A percentile compares a stretch with the other conserved stretches of the same genome.
Conservation (phyloP, 2,888 invertebrate genomes). For the Aplocera efformata region DNA sequence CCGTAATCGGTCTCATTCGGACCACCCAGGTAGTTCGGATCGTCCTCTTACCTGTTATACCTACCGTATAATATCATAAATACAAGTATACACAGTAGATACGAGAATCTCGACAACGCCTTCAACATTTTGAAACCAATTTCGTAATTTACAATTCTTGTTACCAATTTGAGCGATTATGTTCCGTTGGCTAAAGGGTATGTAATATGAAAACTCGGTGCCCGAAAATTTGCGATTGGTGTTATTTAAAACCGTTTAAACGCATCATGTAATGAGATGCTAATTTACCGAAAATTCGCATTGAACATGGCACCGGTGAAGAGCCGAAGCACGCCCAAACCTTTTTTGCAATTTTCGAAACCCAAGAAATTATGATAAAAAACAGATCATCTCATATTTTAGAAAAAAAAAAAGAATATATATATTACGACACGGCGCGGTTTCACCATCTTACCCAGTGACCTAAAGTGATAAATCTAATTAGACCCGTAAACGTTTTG, state of each 20-base stretch:
- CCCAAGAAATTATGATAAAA: constrained; percentile 15
- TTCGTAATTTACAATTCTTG: constrained; percentile 70
- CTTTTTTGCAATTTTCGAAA: constrained; percentile 14
- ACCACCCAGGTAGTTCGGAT: constrained; percentile 70
- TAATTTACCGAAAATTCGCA: constrained; percentile 49
- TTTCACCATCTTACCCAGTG: constrained; percentile 13
- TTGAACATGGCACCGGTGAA: constrained; percentile 30
- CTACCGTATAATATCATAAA: constrained; percentile 25
- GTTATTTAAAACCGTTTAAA: constrained; percentile 48
- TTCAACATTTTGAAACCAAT: constrained; percentile 54
- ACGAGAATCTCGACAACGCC: constrained; percentile 39
- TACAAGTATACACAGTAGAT: constrained; percentile 29
- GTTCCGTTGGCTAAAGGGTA: constrained; percentile 51
- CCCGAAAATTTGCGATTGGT: constrained; percentile 47
- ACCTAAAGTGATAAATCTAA: constrained; percentile 16
- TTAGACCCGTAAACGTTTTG: constrained; percentile 16
- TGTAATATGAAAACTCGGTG: constrained; percentile 58
- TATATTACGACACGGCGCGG: not conserved
- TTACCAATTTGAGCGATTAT: constrained; percentile 72
- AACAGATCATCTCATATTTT: constrained; percentile 8
- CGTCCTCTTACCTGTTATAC: constrained; percentile 48
- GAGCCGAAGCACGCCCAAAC: constrained; percentile 13
- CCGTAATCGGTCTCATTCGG: constrained; percentile 65
- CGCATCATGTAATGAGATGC: constrained; percentile 58
- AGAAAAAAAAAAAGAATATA: constrained; percentile 1